Evolutionary conservation across 2,113 vertebrate species (phyloP).

Genomic region (Elgaria multicarinata): DNA sequence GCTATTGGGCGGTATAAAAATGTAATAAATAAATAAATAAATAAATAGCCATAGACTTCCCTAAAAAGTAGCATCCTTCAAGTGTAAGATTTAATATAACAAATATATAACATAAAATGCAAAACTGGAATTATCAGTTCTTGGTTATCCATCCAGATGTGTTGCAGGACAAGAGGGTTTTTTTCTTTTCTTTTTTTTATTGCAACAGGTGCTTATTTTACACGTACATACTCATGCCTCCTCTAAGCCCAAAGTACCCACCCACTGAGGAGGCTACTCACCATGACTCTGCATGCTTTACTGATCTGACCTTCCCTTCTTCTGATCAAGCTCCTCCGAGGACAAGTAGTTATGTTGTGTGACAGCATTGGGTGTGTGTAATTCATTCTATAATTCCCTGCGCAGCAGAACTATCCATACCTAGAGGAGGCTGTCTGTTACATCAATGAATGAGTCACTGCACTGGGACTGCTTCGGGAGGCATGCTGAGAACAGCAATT

Average conservation of each 20-base stretch:
- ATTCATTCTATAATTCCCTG: neutral
- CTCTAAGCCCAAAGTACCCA: neutral
- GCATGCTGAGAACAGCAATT: neutral
- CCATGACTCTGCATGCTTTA: neutral
- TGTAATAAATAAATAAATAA: too few relatives aligned
- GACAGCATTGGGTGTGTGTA: too few relatives aligned
- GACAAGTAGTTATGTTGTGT: too few relatives aligned
- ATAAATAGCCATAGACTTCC: neutral
- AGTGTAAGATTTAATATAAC: neutral
- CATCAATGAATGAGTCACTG: neutral
- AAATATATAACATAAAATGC: neutral
- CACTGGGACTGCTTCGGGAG: neutral
- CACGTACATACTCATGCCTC: neutral
- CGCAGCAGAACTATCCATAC: neutral
- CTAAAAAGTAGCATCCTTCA: neutral
- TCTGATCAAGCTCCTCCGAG: neutral
- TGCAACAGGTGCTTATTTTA: neutral
- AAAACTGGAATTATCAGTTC: neutral
- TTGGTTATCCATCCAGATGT: neutral
- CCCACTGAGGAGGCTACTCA: too few relatives aligned
- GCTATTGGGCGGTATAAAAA: too few relatives aligned
- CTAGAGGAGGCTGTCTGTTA: neutral
- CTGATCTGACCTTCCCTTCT: neutral
- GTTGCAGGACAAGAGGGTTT: neutral
- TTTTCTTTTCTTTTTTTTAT: neutral